Percentiles rank a stretch among this genome's conserved stretches.
Conservation (phyloP, 2,113 vertebrate species). For the Ictalurus furcatus region DNA sequence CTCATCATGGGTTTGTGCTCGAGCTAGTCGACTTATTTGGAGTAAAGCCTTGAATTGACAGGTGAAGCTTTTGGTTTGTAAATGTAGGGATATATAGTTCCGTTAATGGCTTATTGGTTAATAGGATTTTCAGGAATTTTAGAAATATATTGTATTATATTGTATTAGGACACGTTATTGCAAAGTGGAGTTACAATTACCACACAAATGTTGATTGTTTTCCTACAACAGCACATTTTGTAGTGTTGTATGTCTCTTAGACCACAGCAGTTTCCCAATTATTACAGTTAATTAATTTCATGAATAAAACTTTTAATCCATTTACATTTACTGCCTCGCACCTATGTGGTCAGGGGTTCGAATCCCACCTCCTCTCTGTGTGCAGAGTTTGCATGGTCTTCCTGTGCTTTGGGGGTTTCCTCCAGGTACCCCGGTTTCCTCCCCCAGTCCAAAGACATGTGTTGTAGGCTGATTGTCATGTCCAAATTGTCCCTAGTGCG, state of each 20-base stretch:
- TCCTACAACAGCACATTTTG: background rate
- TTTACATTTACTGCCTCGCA: background rate
- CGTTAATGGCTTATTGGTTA: background rate
- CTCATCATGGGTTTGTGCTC: background rate
- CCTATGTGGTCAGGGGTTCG: no score
- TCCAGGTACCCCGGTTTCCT: no score
- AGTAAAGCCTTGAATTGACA: conserved; percentile 28
- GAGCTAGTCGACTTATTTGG: background rate
- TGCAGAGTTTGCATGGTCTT: no score
- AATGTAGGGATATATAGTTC: background rate
- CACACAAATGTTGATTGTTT: background rate
- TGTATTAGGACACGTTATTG: background rate
- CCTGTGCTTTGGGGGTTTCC: no score
- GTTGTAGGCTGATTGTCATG: no score
- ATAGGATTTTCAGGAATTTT: background rate
- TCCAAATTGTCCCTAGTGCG: no score
- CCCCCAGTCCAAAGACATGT: no score
- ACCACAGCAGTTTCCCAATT: background rate
- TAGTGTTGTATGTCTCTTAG: background rate
- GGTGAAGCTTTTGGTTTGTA: conserved; percentile 29
- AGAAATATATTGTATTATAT: background rate
- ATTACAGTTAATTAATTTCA: background rate
- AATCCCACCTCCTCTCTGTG: no score
- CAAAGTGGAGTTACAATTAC: background rate
- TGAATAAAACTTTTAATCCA: background rate